Evolutionary conservation across 2,888 invertebrate genomes (phyloP), one percentile per base, ranked within the genome.

Genomic region (Scaptomyza cyrtandrae): DNA sequence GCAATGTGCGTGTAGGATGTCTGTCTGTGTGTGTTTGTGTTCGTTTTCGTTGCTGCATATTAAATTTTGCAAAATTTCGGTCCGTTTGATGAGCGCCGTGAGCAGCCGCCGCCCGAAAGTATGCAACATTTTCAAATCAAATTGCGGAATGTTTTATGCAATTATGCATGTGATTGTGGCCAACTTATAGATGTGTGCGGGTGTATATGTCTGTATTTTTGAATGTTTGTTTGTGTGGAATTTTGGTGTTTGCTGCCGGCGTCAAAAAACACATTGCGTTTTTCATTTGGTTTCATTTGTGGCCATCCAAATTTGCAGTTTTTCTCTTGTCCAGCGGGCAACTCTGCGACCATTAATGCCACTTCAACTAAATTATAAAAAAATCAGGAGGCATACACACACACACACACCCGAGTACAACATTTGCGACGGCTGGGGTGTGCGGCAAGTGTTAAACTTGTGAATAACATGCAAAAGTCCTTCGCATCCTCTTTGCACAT

Each of bases 391-490:
- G 50, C 49, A 56, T 33, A 48, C 50, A 56, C 49, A 44, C 14
- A 46, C 14, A 46, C 33, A 33, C 10, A 33, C 33, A 33, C 33
- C 9, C 10, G 3, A 33, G 10, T 10, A 33, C 57, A 50, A 45
- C 65, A 53, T 53, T 60, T 29, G 62, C 44, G 4, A 63, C 39
- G 35, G 35, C 29, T 66, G 56, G 29, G 49, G 16, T 16, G 10
- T 10, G 69, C 43, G 50, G 58, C 73, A 68, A 54, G 60, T 71
- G 75, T 77, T 64, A 61, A 78, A 69, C 71, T 82, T 79, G 71
- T 63, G 78, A 69, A 72, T 61, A 81, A 86, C 85, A 86, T 86
- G 87, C 80, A 82, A 86, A 86, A 86, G 85, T 86, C 87, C 87
- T 86, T 86, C 80, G 73, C 76, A 80, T 82, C 78, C 82, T 85